Evolutionary conservation across 2,888 invertebrate species (phyloP).

Genomic region (Eupithecia abbreviata): DNA sequence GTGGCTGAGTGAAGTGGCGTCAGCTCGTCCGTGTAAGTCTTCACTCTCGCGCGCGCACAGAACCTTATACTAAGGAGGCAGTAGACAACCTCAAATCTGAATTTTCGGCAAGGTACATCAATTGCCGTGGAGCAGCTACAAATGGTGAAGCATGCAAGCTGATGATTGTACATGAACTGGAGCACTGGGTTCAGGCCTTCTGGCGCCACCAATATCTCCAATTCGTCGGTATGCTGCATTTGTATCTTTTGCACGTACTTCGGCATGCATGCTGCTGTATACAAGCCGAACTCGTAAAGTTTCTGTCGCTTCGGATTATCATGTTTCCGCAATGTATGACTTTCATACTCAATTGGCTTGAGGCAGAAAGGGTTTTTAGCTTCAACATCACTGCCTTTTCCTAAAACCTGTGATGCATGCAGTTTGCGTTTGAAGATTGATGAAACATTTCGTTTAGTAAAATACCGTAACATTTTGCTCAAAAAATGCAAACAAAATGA

Average conservation of each 20-base stretch:
- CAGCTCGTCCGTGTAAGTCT: conserved; percentile 76
- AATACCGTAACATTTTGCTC: conserved; percentile 35
- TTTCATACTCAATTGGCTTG: conserved; percentile 58
- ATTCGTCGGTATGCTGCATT: conserved; percentile 70
- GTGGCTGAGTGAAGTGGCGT: conserved; percentile 69
- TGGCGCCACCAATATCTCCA: conserved; percentile 71
- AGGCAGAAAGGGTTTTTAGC: conserved; percentile 56
- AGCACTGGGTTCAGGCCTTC: conserved; percentile 68
- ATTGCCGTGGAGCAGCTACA: conserved; percentile 67
- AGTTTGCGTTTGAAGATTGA: conserved; percentile 43
- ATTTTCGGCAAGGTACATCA: conserved; percentile 71
- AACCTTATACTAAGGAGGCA: conserved; percentile 66
- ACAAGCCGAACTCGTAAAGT: conserved; percentile 74
- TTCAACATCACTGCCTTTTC: conserved; percentile 14
- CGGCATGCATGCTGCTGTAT: conserved; percentile 73
- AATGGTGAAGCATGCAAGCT: conserved; percentile 69
- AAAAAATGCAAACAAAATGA: neutral
- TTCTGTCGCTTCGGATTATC: conserved; percentile 64
- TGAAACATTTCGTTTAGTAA: conserved; percentile 40
- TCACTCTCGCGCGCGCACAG: conserved; percentile 59
- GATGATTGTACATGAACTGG: conserved; percentile 68
- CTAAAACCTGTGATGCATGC: conserved; percentile 28
- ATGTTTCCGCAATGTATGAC: conserved; percentile 64
- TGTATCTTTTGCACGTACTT: conserved; percentile 75
- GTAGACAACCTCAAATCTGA: conserved; percentile 72